phyloP scores from a whole-genome alignment of 2,113 vertebrate genomes.

The Microtus richardsoni region DNA sequence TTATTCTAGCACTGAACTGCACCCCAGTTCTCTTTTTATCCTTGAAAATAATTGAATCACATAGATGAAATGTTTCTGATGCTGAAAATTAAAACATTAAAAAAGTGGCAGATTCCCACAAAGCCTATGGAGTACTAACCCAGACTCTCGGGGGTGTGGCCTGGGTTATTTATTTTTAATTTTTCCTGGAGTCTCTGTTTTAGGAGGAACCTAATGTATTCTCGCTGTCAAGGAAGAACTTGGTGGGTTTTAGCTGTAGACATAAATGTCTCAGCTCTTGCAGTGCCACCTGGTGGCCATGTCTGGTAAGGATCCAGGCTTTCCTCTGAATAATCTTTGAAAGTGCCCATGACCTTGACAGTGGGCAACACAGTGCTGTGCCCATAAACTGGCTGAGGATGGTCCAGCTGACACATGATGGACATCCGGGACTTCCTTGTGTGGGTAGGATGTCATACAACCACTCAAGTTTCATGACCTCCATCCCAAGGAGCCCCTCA shows the following conservation, averaged over 20 bases:
- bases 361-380: not conserved
- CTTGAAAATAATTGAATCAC: not conserved
- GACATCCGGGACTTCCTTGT: not conserved
- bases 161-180: not conserved
- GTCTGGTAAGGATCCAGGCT: not conserved
- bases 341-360: not conserved
- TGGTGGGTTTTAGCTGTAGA: not conserved
- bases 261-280: not conserved
- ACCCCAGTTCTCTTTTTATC: not conserved
- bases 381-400: not conserved
- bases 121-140: slow-evolving; percentile 1
- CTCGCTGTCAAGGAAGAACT: not conserved
- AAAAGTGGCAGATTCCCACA: not conserved
- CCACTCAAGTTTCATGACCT: not conserved
- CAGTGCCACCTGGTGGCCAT: slow-evolving; percentile 71
- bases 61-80: not conserved
- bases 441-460: not conserved
- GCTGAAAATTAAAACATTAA: slow-evolving; percentile 31
- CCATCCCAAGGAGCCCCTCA: not conserved
- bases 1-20: not conserved
- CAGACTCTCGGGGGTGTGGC: not conserved
- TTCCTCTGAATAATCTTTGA: not conserved
- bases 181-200: not conserved
- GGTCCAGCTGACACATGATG: not conserved
- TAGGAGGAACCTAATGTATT: not conserved